Evolutionary conservation across 2,888 invertebrate species (phyloP).

Genomic region (Epirrhoe tristata): DNA sequence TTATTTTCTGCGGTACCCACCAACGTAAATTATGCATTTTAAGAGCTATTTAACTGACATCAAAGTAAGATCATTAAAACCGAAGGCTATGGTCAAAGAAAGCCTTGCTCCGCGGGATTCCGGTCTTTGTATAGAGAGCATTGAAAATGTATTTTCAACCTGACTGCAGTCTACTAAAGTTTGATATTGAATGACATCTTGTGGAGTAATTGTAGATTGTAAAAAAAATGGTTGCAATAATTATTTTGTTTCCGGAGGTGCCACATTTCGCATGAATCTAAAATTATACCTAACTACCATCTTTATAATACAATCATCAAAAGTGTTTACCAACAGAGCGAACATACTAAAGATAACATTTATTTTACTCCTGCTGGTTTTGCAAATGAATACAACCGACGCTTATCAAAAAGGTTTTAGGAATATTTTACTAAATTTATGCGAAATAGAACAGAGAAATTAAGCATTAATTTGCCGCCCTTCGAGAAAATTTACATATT

Average conservation of each 20-base stretch:
- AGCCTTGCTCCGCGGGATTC: slow-evolving; percentile 41
- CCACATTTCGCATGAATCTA: too few relatives aligned
- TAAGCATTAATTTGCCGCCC: slow-evolving; percentile 76
- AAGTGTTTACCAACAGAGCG: slow-evolving; percentile 53
- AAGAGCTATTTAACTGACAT: slow-evolving; percentile 49
- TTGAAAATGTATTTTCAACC: slow-evolving; percentile 3
- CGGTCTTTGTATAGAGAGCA: slow-evolving; percentile 15
- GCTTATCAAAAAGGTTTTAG: slow-evolving; percentile 63
- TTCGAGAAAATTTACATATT: slow-evolving; percentile 75
- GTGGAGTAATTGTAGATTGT: slow-evolving; percentile 6
- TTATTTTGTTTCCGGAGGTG: neutral
- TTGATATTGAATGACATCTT: neutral
- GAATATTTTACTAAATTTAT: slow-evolving; percentile 74
- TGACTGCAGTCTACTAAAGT: neutral
- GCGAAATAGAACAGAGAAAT: slow-evolving; percentile 74
- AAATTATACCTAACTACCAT: too few relatives aligned
- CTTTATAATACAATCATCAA: slow-evolving; percentile 52
- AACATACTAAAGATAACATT: slow-evolving; percentile 44
- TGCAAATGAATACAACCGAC: slow-evolving; percentile 59
- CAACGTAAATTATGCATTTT: slow-evolving; percentile 42
- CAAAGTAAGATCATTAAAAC: slow-evolving; percentile 50
- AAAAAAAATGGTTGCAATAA: slow-evolving; percentile 7
- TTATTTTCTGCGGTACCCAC: slow-evolving; percentile 15
- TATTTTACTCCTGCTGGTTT: slow-evolving; percentile 57
- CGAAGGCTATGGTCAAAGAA: slow-evolving; percentile 48